A percentile compares a stretch with the other conserved stretches of the same genome.
phyloP scores from a whole-genome alignment of 2,888 invertebrate genomes.

The Piscicola geometra region DNA sequence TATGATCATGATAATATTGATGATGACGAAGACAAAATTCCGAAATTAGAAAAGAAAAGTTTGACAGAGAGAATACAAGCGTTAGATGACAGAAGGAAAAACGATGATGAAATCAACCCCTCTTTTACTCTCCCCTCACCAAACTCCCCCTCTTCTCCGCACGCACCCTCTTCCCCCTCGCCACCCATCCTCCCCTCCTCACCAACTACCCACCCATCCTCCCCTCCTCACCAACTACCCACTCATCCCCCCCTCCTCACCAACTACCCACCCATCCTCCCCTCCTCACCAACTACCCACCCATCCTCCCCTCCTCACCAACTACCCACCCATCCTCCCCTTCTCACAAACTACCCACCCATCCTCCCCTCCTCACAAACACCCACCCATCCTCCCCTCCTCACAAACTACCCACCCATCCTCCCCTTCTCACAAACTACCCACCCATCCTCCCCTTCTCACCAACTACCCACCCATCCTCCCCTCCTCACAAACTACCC shows the following conservation, averaged over 20 bases:
- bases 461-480: not conserved
- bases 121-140: too few relatives aligned
- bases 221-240: constrained; percentile 54
- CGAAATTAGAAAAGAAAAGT: too few relatives aligned
- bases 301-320: constrained; percentile 73
- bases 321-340: not conserved
- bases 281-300: constrained; percentile 49
- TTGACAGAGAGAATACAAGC: too few relatives aligned
- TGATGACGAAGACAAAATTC: too few relatives aligned
- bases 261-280: too few relatives aligned
- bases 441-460: constrained; percentile 76
- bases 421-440: constrained; percentile 39
- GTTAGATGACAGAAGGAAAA: too few relatives aligned
- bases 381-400: not conserved
- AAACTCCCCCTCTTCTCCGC: too few relatives aligned
- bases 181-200: not conserved
- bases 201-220: constrained; percentile 67
- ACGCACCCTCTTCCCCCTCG: not conserved
- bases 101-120: too few relatives aligned
- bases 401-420: too few relatives aligned
- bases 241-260: not conserved
- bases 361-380: constrained; percentile 61
- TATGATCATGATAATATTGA: too few relatives aligned
- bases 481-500: not conserved
- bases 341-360: not conserved